Conservation (phyloP, 2,888 invertebrate species). For the Trissoscelio sp. region DNA sequence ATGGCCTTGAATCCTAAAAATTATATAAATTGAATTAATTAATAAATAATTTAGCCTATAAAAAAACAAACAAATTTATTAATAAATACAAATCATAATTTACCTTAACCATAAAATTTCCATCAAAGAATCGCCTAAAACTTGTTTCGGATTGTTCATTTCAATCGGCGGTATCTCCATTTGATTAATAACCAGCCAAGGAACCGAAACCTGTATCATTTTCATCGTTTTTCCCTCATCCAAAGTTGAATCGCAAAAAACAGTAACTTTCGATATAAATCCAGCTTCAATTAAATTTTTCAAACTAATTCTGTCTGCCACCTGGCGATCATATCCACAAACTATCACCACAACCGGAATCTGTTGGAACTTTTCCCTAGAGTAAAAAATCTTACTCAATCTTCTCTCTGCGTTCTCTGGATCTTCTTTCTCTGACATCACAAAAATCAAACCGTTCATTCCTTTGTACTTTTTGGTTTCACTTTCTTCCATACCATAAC, state of each 20-base stretch:
- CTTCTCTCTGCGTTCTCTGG: slow-evolving; percentile 72
- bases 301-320: slow-evolving; percentile 39
- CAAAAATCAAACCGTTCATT: slow-evolving; percentile 78
- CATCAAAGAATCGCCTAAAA: slow-evolving; percentile 51
- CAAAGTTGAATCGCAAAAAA: slow-evolving; percentile 73
- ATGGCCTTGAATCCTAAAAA: slow-evolving; percentile 78
- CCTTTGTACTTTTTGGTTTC: slow-evolving; percentile 75
- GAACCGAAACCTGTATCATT: slow-evolving; percentile 75
- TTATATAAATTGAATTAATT: neutral
- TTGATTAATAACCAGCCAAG: slow-evolving; percentile 79
- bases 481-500: slow-evolving; percentile 76
- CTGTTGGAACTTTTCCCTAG: too few species aligned
- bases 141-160: slow-evolving; percentile 32
- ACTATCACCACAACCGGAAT: slow-evolving; percentile 78
- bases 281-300: slow-evolving; percentile 75
- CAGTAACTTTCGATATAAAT: slow-evolving; percentile 78
- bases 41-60: neutral
- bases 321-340: slow-evolving; percentile 70
- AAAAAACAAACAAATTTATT: neutral
- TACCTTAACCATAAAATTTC: slow-evolving; percentile 47
- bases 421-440: slow-evolving; percentile 75
- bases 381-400: slow-evolving; percentile 76
- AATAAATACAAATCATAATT: neutral
- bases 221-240: slow-evolving; percentile 75
- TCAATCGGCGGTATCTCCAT: slow-evolving; percentile 76